Evolutionary conservation across 2,888 invertebrate species (phyloP).

Genomic region (Heliconius cydno): DNA sequence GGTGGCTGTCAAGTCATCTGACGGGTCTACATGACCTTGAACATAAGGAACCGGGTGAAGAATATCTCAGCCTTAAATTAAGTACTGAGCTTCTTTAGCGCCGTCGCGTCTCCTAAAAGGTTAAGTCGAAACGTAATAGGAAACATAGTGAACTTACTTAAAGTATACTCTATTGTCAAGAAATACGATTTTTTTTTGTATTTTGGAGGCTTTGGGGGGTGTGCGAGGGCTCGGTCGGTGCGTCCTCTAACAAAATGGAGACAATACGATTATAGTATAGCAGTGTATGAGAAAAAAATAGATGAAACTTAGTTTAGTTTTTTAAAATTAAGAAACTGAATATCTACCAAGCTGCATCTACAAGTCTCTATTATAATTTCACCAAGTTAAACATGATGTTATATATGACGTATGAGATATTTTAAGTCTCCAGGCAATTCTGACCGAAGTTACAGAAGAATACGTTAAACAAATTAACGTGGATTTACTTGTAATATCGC

Average conservation of each 20-base stretch:
- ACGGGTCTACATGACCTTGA: slow-evolving; percentile 65
- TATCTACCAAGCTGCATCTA: no score
- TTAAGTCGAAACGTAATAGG: slow-evolving; percentile 51
- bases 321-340: no score
- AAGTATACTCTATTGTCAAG: slow-evolving; percentile 28
- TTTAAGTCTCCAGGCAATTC: no score
- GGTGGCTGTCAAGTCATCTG: slow-evolving; percentile 42
- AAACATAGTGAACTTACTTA: not conserved
- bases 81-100: slow-evolving; percentile 70
- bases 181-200: slow-evolving; percentile 47
- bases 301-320: slow-evolving; percentile 4
- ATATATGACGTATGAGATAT: no score
- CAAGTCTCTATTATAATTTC: no score
- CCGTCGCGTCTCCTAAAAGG: slow-evolving; percentile 66
- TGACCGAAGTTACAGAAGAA: no score
- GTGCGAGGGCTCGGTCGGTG: slow-evolving; percentile 71
- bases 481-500: no score
- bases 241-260: slow-evolving; percentile 80
- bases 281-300: slow-evolving; percentile 57
- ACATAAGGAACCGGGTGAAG: slow-evolving; percentile 60
- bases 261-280: slow-evolving; percentile 74
- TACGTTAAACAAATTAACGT: no score
- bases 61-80: slow-evolving; percentile 73
- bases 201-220: slow-evolving; percentile 55
- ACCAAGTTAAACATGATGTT: no score